Base-by-base conservation (phyloP, 2,113 vertebrate genomes). In the Paramormyrops kingsleyae region DNA sequence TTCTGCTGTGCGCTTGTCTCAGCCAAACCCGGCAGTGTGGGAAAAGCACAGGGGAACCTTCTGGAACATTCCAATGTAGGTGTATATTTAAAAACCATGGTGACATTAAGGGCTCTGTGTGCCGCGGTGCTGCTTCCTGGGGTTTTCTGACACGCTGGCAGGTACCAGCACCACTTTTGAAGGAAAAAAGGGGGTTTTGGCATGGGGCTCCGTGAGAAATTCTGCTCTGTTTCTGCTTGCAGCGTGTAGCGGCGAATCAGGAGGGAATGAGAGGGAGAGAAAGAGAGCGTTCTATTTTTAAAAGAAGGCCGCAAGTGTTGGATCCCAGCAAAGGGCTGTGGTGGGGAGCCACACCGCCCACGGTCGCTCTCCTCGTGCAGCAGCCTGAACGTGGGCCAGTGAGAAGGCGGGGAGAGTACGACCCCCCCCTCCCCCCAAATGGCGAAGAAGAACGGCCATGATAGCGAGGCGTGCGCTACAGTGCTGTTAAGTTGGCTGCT, bases 331-430 rank as follows among this genome's bases (percentile, higher is more conserved):
- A 83, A 89, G 17, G 88, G 52, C 12, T 84, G 88, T 44, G 24
- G 80, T 85, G 80, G 88, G 80, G 56, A 89, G 88, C 52, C 88
- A 84, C 31, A 83, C 35, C 88, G 80, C 89, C 89, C 89, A 89
- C 89, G 39, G 70, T 24, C 50, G 1, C 35, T 53, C 9, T 50
- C 80, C 42, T 62, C 42, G 49, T 80, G 39, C 35, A 59, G 89
- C 31, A 62, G 89, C 80, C 12, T 50, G 77, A 85, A 89, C 53
- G 35, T 62, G 52, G 89, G 80, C 89, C 89, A 59, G 24, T 17
- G 77, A 85, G 88, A 52, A 89, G 39, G 50, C 50, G 50, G 19
- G 53, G 77, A 85, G 13, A 84, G n/a, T 47, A n/a, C 15, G 50
- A 39, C 12, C 85, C 15, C 27, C 44, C 83, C 35, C 24, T 49